These are phyloP conservation scores for Triplophysa tibetana DNA, from an alignment of 2,113 vertebrate species.

Conservation along the genomic window DNA sequence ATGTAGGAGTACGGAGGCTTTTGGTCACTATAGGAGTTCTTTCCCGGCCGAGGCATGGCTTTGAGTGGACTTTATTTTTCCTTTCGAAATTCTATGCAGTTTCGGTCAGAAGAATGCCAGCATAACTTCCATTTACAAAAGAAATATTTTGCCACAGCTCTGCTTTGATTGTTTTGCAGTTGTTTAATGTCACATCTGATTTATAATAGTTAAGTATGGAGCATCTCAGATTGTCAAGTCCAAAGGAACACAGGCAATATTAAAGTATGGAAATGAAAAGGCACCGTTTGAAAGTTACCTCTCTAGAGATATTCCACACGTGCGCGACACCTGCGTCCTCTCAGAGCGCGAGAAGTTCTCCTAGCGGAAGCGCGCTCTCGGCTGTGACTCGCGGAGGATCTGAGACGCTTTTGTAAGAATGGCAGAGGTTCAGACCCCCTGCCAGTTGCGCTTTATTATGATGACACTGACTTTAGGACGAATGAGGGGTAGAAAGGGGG, in stretches of 20 bases:
- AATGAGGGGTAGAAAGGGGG: conserved; percentile 45
- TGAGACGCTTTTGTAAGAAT: conserved; percentile 51
- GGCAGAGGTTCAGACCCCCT: conserved; percentile 55
- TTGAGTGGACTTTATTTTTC: conserved; percentile 37
- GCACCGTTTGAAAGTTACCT: conserved; percentile 43
- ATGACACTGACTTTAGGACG: conserved; percentile 39
- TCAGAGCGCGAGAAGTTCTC: conserved; percentile 31
- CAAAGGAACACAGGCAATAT: neutral
- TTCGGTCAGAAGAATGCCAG: conserved; percentile 12
- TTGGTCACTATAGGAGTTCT: conserved; percentile 97
- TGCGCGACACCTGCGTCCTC: conserved; percentile 16
- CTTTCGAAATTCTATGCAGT: neutral
- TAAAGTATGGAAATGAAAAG: neutral
- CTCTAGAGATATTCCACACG: neutral
- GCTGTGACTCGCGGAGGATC: conserved; percentile 44
- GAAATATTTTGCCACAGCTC: conserved; percentile 26
- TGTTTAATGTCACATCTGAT: neutral
- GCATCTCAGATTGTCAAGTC: neutral
- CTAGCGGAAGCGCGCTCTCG: conserved; percentile 27
- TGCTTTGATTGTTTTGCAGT: neutral
- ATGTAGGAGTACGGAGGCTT: conserved; percentile 97
- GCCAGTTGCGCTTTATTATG: conserved; percentile 42
- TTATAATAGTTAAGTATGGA: neutral
- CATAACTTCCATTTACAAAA: conserved; percentile 33
- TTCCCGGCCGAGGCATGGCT: conserved; percentile 91